phyloP scores from a whole-genome alignment of 2,797 vertebrate species.

The Sarcoramphus papa region DNA sequence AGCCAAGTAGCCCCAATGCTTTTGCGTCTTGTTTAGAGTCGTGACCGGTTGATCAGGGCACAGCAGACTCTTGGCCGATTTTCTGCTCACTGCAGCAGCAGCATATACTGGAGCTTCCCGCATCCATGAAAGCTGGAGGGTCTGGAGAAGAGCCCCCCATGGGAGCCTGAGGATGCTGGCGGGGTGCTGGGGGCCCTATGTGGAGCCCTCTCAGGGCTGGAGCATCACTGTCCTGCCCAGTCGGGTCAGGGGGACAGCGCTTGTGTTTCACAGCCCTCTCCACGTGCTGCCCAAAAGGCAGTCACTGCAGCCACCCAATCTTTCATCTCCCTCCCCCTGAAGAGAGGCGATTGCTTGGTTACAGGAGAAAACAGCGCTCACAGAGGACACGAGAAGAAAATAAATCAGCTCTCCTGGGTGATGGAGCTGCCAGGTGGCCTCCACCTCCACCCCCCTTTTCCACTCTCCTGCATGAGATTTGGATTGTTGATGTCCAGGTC shows the following conservation, averaged over 20 bases:
- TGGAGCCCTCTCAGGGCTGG: neutral
- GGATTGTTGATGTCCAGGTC: neutral
- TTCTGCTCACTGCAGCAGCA: neutral
- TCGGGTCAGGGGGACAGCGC: neutral
- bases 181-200: neutral
- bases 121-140: neutral
- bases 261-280: neutral
- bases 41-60: neutral
- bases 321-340: neutral
- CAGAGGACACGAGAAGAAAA: neutral
- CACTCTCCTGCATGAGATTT: neutral
- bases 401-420: neutral
- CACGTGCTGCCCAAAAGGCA: neutral
- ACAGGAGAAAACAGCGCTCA: neutral
- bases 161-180: neutral
- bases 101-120: neutral
- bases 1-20: conserved; percentile 9
- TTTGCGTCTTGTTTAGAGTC: neutral
- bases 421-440: neutral
- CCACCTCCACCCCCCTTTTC: neutral
- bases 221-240: neutral
- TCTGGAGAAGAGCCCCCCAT: rapidly evolving
- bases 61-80: neutral
- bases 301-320: neutral
- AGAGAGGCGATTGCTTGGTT: neutral